Percentiles rank a stretch among this genome's conserved stretches.
Conservation (phyloP, 2,113 vertebrate species). For the Odontesthes bonariensis region DNA sequence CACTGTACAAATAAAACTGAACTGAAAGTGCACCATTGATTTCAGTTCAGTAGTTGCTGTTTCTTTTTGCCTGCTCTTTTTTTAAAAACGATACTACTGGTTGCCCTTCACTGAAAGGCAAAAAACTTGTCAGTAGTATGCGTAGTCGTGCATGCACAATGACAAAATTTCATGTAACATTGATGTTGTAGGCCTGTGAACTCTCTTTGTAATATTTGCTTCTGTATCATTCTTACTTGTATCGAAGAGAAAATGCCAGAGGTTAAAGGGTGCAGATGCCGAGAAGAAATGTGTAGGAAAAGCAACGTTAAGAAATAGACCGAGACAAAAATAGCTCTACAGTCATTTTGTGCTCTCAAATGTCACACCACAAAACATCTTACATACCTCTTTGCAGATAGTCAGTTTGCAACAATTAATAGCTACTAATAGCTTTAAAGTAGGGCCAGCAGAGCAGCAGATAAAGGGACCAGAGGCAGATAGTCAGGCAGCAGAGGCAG, state of each 20-base stretch:
- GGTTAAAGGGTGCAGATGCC: background rate
- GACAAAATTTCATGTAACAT: background rate
- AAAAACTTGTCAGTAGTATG: background rate
- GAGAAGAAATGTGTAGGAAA: background rate
- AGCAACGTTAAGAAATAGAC: background rate
- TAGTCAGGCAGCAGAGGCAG: conserved; percentile 40
- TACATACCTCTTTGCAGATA: conserved; percentile 4
- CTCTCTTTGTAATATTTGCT: background rate
- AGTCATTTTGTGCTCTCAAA: background rate
- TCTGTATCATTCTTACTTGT: background rate
- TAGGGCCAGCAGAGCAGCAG: conserved; percentile 61
- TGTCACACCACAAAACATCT: background rate
- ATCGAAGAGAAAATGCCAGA: background rate
- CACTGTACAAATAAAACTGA: too few relatives aligned
- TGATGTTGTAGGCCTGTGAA: background rate
- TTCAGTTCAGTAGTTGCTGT: too few relatives aligned
- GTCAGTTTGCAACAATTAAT: conserved; percentile 11
- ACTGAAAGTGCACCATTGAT: too few relatives aligned
- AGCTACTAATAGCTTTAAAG: conserved; percentile 48
- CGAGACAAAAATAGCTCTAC: conserved; percentile 2
- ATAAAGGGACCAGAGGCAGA: conserved; percentile 28
- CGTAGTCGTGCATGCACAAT: background rate
- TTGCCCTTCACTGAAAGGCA: conserved; percentile 16
- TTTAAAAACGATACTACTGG: background rate
- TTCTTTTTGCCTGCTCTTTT: background rate